A percentile compares a stretch with the other conserved stretches of the same genome.
Evolutionary conservation across 2,888 invertebrate genomes (phyloP).

Genomic region (Invenusta paracnida): DNA sequence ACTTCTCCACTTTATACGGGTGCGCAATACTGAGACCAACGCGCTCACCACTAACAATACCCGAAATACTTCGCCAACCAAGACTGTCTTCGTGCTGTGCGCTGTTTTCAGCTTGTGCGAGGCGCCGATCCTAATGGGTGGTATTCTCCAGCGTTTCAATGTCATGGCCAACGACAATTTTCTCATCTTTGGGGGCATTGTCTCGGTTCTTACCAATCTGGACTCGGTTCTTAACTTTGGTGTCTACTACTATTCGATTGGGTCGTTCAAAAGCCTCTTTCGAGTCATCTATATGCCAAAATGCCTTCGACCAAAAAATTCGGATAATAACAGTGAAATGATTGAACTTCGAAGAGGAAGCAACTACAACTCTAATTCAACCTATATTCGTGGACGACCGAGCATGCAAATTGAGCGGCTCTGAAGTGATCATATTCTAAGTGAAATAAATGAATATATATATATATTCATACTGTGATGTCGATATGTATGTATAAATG

Average conservation of each 20-base stretch:
- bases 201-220: constrained; percentile 11
- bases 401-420: no score
- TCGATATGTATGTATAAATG: no score
- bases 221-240: neutral
- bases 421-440: no score
- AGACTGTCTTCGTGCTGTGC: constrained; percentile 19
- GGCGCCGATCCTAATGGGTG: neutral
- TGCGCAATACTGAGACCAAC: neutral
- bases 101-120: constrained; percentile 1
- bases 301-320: no score
- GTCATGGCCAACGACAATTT: neutral
- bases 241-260: constrained; percentile 4
- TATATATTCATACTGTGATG: no score
- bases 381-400: no score
- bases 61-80: neutral
- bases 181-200: constrained; percentile 26
- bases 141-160: neutral
- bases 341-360: no score
- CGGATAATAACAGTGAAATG: no score
- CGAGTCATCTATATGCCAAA: no score
- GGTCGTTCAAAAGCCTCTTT: no score
- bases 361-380: no score
- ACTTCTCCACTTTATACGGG: neutral
- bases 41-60: neutral
- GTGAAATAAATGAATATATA: no score